Conservation (phyloP, 2,888 invertebrate species). For the Acrobasis suavella region DNA sequence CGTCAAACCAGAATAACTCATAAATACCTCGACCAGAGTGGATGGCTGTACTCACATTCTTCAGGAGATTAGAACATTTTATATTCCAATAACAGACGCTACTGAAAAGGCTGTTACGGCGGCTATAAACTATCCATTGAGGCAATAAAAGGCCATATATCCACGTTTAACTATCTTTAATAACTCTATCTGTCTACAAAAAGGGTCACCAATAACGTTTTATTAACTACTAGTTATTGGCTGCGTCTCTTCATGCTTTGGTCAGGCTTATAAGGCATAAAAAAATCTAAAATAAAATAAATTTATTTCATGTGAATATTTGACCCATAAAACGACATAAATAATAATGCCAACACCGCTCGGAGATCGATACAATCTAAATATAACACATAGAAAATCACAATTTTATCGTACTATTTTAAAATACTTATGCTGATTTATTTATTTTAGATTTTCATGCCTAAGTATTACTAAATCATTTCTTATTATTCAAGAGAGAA, state of each 20-base stretch:
- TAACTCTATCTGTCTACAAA: conserved; percentile 11
- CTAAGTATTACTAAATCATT: no score
- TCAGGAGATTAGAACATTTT: conserved; percentile 11
- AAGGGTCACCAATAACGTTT: conserved; percentile 2
- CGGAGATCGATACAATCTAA: no score
- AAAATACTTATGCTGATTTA: no score
- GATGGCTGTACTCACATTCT: conserved; percentile 5
- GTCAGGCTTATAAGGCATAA: no score
- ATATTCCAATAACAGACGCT: conserved; percentile 19
- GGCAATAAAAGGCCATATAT: conserved; percentile 17
- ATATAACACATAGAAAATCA: no score
- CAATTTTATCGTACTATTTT: no score
- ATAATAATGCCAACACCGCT: no score
- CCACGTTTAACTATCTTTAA: conserved; percentile 18
- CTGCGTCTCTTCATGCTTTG: neutral
- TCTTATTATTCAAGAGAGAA: no score
- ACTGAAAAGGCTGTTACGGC: conserved; percentile 14
- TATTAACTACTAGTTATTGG: conserved; percentile 1
- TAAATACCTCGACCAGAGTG: neutral
- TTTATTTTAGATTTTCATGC: no score
- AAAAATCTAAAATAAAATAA: no score
- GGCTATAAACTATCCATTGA: conserved; percentile 11
- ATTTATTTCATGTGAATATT: no score
- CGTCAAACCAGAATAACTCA: neutral
- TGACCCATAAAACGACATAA: no score